Conservation (phyloP, 2,113 vertebrate species). For the Lepus timidus region DNA sequence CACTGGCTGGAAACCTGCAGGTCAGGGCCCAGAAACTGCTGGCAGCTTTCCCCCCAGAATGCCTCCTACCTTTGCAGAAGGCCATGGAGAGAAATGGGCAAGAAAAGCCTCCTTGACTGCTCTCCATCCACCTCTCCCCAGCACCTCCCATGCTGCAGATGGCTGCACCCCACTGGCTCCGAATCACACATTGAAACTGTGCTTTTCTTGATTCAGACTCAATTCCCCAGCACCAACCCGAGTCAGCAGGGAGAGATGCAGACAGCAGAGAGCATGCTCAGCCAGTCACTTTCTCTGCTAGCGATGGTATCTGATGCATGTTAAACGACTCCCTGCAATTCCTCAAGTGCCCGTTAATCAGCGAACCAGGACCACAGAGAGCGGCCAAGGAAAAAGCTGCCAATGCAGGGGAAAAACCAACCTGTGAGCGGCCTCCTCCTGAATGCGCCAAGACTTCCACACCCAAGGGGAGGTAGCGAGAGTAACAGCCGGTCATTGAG, state of each 20-base stretch:
- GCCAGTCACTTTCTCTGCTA: conserved; percentile 67
- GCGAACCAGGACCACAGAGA: conserved; percentile 69
- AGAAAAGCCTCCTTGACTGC: not conserved
- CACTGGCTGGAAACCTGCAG: not conserved
- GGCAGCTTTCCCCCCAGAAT: not conserved
- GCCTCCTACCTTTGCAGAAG: not conserved
- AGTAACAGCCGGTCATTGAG: not conserved
- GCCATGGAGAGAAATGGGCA: not conserved
- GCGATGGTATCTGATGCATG: conserved; percentile 76
- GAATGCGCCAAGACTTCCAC: not conserved
- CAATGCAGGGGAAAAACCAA: not conserved
- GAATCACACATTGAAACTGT: conserved; percentile 65
- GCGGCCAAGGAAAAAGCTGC: not conserved
- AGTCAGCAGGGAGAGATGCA: conserved; percentile 3
- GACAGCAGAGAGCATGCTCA: conserved; percentile 16
- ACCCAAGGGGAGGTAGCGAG: not conserved
- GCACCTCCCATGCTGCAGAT: not conserved
- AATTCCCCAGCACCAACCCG: conserved; percentile 49
- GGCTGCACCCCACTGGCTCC: conserved; percentile 52
- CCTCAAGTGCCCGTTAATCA: conserved; percentile 76
- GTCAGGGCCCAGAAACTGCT: not conserved
- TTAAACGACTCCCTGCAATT: conserved; percentile 73
- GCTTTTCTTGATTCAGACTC: conserved; percentile 51
- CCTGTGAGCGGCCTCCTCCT: not conserved
- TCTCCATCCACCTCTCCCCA: not conserved